These are phyloP conservation scores for Thecophora atra DNA, from an alignment of 2,888 invertebrate genomes.

Conservation along the genomic window DNA sequence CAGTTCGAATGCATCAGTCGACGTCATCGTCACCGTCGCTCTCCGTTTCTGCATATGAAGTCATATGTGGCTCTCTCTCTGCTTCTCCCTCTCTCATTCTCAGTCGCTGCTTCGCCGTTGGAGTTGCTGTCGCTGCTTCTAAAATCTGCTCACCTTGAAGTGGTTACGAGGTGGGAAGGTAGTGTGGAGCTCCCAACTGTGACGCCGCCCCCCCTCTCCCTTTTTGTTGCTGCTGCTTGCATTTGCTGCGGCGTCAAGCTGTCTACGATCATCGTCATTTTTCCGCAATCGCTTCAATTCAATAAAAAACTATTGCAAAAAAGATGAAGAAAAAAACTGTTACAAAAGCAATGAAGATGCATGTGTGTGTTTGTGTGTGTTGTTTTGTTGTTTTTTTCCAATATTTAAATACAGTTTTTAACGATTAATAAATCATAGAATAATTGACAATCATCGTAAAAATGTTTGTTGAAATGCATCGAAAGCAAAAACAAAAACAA, in stretches of 20 bases:
- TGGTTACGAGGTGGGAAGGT: background rate
- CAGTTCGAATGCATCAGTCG: no score
- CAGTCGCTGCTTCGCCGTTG: background rate
- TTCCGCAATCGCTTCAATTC: background rate
- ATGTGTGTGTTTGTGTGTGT: background rate
- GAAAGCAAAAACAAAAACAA: no score
- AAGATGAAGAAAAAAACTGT: background rate
- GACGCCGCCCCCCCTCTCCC: no score
- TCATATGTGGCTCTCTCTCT: background rate
- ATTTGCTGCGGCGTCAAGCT: background rate
- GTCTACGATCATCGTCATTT: background rate
- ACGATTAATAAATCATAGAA: background rate
- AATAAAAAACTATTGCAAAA: background rate
- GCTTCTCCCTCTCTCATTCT: background rate
- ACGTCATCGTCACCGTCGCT: no score
- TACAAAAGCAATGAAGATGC: no score
- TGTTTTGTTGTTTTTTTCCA: background rate
- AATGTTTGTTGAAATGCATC: background rate
- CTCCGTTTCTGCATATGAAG: background rate
- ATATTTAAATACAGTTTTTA: background rate
- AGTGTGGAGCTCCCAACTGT: no score
- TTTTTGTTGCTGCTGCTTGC: background rate
- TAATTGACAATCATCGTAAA: background rate
- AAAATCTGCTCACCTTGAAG: background rate
- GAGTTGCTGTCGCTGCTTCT: background rate